Evolutionary conservation across 2,888 invertebrate genomes (phyloP), one percentile per base, ranked within the genome.

Genomic region (Gisinianus flammeolus): DNA sequence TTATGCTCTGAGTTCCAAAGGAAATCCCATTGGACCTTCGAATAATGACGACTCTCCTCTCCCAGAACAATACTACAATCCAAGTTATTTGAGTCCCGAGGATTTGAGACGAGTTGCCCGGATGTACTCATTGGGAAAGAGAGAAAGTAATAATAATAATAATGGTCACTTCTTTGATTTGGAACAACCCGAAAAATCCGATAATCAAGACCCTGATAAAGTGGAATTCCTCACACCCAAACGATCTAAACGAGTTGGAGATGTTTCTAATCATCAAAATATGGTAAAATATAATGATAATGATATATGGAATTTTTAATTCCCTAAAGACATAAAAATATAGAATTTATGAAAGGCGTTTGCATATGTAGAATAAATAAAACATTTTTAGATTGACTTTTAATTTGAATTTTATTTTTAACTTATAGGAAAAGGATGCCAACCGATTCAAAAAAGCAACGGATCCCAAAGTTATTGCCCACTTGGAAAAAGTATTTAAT

Each of bases 101-200:
- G 74, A 78, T 30, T n/a, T 79, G 2, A 54, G 62, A 0, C 66
- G 78, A 72, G 58, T 77, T 28, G 79, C 80, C 8, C 56, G 75
- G 19, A 54, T 77, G 74, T 75, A 80, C 26, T 54, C 54, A 66
- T 26, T 79, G 79, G 56, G 82, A 81, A 78, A 77, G 82, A 35
- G 83, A 81, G 83, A 82, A 62, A 62, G 12, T 62, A 4, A 62
- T 10, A 44, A 33, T 2, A 12, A 64, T 16, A 62, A 24, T 62
- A 4, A 62, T 10, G 56, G 52, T 2, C 16, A 64, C 16, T 58
- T 58, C n/a, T 76, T 54, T 56, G 79, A 69, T n/a, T 28, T 76
- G 24, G 81, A 82, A 54, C 81, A 81, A 70, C 83, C 81, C 5
- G 80, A 77, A 76, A 80, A 77, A 70, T 76, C 81, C 12, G 81